These are phyloP conservation scores for Camarhynchus parvulus DNA, from an alignment of 2,113 vertebrate genomes.

Conservation along the genomic window DNA sequence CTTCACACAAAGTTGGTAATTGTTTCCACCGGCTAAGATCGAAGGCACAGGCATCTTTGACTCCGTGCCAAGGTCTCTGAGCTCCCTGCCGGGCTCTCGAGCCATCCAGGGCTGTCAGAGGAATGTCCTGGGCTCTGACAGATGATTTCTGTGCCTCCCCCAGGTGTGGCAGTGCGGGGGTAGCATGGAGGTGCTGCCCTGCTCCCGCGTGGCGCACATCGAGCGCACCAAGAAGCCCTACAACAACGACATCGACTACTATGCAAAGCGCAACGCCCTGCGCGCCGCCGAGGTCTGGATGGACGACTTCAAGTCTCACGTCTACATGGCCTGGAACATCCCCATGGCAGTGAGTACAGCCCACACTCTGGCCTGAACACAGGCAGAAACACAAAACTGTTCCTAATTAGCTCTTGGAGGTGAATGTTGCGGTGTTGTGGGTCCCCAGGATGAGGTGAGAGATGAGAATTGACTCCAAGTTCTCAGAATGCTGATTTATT, in stretches of 20 bases:
- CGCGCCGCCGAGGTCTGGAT: conserved; percentile 97
- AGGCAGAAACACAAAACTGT: accelerated
- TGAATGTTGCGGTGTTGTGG: no score
- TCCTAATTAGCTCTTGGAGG: background rate
- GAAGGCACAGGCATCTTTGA: no score
- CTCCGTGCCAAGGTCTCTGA: no score
- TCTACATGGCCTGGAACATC: conserved; percentile 99
- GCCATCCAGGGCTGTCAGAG: no score
- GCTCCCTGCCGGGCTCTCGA: no score
- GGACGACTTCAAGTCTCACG: conserved; percentile 97
- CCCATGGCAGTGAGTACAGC: conserved; percentile 89
- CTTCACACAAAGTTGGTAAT: no score
- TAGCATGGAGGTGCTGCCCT: conserved; percentile 98
- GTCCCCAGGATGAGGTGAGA: no score
- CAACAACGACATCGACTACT: conserved; percentile 98
- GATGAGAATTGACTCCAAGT: no score
- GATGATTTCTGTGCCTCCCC: background rate
- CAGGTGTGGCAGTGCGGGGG: conserved; percentile 99
- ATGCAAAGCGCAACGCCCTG: conserved; percentile 94
- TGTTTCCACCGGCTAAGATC: no score
- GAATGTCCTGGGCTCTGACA: no score
- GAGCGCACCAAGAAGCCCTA: conserved; percentile 98
- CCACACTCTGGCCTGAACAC: accelerated
- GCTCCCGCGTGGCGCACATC: conserved; percentile 94
- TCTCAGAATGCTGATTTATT: no score